Percentiles rank a stretch among this genome's conserved stretches.
phyloP scores from a whole-genome alignment of 1,140 invertebrate genomes.

The Parasteatoda tepidariorum region DNA sequence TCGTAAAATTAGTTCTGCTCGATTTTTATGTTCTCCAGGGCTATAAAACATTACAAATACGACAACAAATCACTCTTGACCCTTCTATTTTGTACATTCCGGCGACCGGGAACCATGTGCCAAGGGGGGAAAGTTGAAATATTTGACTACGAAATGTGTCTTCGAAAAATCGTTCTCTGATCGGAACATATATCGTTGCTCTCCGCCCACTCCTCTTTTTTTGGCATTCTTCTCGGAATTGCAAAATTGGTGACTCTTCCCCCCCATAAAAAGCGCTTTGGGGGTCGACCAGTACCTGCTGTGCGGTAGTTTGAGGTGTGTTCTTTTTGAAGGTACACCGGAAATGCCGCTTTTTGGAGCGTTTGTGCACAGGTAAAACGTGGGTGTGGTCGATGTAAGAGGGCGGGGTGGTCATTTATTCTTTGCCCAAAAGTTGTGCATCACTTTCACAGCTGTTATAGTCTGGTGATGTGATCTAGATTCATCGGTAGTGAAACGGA shows the following conservation, averaged over 20 bases:
- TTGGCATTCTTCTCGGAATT: neutral
- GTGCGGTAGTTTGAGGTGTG: neutral
- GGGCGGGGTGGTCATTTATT: neutral
- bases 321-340: neutral
- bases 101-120: neutral
- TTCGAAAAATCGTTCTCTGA: neutral
- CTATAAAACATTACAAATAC: neutral
- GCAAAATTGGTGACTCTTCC: neutral
- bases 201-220: neutral
- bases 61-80: constrained; percentile 20
- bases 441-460: no score
- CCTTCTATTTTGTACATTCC: neutral
- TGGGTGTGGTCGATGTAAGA: neutral
- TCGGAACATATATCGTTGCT: neutral
- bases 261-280: neutral
- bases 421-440: no score
- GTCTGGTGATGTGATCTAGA: no score
- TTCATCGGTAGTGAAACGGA: no score
- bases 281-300: neutral
- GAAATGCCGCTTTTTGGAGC: constrained; percentile 20
- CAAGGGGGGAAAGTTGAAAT: neutral
- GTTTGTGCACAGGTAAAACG: neutral
- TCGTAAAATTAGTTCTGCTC: constrained; percentile 19
- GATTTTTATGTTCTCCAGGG: constrained; percentile 14
- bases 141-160: neutral